Evolutionary conservation across 2,888 invertebrate genomes (phyloP), one percentile per base, ranked within the genome.

Genomic region (Esperia sulphurella): DNA sequence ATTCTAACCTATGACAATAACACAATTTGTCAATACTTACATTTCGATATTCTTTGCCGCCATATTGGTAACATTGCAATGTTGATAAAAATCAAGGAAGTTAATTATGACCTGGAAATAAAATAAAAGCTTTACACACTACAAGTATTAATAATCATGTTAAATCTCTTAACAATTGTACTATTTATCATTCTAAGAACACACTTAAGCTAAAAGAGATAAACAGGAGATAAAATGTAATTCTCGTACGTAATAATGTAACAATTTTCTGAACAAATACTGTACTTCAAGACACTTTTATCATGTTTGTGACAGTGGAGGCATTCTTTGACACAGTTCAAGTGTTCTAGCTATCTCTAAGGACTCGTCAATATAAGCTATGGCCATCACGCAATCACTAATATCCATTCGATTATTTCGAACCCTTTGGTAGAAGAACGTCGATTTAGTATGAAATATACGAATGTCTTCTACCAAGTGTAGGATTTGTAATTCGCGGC

Each of bases 21-120:
- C 28, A n/a, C 21, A 21, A 21, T 38, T 43, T 43, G 21, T 31
- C 13, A 14, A 13, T 46, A 80, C 86, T 83, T 75, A 86, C 86
- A 53, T 71, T 75, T 83, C 44, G 84, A 74, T 62, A 86, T 65
- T 50, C 66, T 74, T 50, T 70, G 61, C 37, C 83, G 68, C 86
- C 86, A 86, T 86, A 76, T 69, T 65, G 81, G 77, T 76, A 81
- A 57, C 85, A 85, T 85, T 62, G 61, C 70, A 57, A 4, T 30
- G 4, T 39, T 12, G 37, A 37, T 37, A 12, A 37, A 37, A 7
- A 3, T 10, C n/a, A n/a, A n/a, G 1, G 13, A 12, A 37, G 13
- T 28, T 21, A 10, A 21, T 14, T 41, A 35, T 41, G 4, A 41
- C 31, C 46, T 45, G 45, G 10, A 45, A 45, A 31, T 14, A 40